A percentile compares a stretch with the other conserved stretches of the same genome.
These are phyloP conservation scores for Anser brachyrhynchus DNA, from an alignment of 2,113 vertebrate genomes.

Conservation along the genomic window DNA sequence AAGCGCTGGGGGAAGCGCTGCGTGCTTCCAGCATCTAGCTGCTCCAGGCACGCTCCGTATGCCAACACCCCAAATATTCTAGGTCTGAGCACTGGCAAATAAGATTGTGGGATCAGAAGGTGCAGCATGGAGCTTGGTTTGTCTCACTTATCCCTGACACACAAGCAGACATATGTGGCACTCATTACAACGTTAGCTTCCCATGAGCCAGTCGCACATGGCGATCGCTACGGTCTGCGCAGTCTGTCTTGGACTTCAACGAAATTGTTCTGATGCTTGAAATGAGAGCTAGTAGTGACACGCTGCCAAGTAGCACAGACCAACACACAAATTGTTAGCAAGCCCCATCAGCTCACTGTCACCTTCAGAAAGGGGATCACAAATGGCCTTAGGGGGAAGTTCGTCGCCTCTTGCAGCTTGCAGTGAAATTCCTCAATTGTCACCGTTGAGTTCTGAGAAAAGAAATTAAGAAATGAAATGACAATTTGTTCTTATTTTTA, in stretches of 20 bases:
- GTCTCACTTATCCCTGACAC: background rate
- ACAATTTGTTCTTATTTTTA: conserved; percentile 35
- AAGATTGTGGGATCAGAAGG: background rate
- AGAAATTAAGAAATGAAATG: conserved; percentile 46
- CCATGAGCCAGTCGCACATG: background rate
- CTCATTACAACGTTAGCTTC: background rate
- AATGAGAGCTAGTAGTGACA: background rate
- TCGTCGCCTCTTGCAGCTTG: conserved; percentile 97
- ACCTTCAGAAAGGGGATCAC: conserved; percentile 99
- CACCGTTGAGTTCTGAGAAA: conserved; percentile 92
- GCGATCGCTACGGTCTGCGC: background rate
- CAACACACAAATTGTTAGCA: rapidly evolving
- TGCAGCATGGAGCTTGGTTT: background rate
- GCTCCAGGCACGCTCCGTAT: rapidly evolving
- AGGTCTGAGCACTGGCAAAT: background rate
- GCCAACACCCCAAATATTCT: background rate
- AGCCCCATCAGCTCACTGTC: conserved; percentile 52
- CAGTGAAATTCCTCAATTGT: conserved; percentile 99
- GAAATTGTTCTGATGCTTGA: background rate
- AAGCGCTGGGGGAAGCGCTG: rapidly evolving
- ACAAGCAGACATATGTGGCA: background rate
- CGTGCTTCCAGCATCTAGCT: background rate
- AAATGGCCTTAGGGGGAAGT: conserved; percentile 95
- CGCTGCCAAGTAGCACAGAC: background rate
- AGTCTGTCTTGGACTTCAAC: background rate